Evolutionary conservation across 1,140 invertebrate genomes (phyloP), one percentile per base, ranked within the genome.

Genomic region (Drosophila nikananu): DNA sequence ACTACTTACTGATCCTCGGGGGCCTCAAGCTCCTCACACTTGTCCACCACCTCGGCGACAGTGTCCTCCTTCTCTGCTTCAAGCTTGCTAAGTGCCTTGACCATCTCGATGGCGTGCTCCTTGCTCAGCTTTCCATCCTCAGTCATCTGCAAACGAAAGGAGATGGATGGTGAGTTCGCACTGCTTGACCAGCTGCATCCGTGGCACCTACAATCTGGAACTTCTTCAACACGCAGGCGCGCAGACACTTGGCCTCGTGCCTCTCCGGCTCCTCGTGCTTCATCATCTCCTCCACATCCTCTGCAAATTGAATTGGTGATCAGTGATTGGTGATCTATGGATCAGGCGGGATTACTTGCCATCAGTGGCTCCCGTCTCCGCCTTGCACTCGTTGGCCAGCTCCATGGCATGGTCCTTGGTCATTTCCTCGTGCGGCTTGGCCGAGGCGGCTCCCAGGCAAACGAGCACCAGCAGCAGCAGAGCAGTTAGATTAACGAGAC

Each of bases 181-280:
- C 5, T 49, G 8, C 23, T n/a, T 10, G 15, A 32, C 42, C 5
- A 15, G 7, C 5, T 32, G 21, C 1, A 5, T 13, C 2, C 4
- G 13, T n/a, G 52, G 21, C 9, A 78, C 87, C 60, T 64, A 92
- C 91, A 23, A 91, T 75, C n/a, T 80, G 32, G n/a, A 83, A 83
- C 65, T 92, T 92, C 63, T 92, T 89, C 87, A 92, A 77, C 23
- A 92, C 49, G 32, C 91, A 92, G 42, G 87, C 68, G 23, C 64
- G 83, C 55, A 92, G 49, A 57, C 91, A 92, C 55, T 91, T 92
- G 27, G 55, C 77, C 41, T 92, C 80, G 12, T 83, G 76, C 3
- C 59, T 44, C 5, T 66, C 66, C 21, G 81, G 49, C 9, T 61
- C 39, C 23, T 80, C 64, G 51, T 92, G 78, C 37, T 77, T 60